A percentile compares a stretch with the other conserved stretches of the same genome.
Conservation (phyloP, 2,888 invertebrate genomes). For the Nomada lathburiana region DNA sequence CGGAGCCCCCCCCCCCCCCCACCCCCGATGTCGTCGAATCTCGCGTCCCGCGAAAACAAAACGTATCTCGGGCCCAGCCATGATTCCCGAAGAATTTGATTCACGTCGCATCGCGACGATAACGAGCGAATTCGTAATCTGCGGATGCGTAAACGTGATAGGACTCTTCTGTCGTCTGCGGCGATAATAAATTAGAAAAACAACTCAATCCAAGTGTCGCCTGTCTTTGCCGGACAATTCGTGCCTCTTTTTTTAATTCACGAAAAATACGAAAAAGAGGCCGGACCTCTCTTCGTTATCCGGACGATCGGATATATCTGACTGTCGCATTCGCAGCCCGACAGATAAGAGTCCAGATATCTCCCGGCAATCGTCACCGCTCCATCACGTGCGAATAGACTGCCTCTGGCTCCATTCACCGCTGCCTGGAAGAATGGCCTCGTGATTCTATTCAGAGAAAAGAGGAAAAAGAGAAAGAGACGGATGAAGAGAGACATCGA, state of each 20-base stretch:
- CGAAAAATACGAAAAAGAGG: conserved; percentile 6
- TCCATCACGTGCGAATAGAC: conserved; percentile 77
- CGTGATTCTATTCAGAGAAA: conserved; percentile 81
- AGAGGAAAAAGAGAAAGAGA: conserved; percentile 38
- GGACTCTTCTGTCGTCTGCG: not conserved
- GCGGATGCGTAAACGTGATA: not conserved
- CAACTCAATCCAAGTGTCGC: not conserved
- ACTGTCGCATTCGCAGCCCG: conserved; percentile 68
- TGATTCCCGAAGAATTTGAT: not conserved
- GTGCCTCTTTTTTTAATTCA: not conserved
- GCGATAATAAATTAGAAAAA: not conserved
- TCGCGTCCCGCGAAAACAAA: conserved; percentile 21
- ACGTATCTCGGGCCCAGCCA: conserved; percentile 12
- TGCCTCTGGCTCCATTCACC: conserved; percentile 73
- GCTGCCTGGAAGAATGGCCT: conserved; percentile 79
- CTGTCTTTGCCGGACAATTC: not conserved
- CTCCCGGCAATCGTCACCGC: conserved; percentile 71
- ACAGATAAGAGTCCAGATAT: conserved; percentile 82
- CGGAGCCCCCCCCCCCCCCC: no score
- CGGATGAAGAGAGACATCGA: conserved; percentile 34
- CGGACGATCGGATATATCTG: conserved; percentile 58
- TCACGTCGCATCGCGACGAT: not conserved
- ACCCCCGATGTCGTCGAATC: not conserved
- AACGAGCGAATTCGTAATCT: conserved; percentile 5
- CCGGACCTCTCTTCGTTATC: conserved; percentile 2